phyloP scores from a whole-genome alignment of 2,888 invertebrate genomes.

The Polyommatus icarus region DNA sequence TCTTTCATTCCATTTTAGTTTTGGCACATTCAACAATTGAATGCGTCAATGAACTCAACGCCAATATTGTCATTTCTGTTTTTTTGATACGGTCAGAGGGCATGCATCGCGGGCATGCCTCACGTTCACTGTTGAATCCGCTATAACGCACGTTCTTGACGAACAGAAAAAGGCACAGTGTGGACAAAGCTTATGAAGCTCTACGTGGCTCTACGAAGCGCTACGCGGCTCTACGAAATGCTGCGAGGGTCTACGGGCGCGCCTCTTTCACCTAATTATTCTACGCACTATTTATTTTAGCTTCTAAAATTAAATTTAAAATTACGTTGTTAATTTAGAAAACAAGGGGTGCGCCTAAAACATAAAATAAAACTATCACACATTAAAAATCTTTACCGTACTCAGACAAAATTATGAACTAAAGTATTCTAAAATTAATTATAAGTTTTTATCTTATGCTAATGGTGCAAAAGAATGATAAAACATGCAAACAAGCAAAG shows the following conservation, averaged over 20 bases:
- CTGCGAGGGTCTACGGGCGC: slow-evolving; percentile 12
- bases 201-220: neutral
- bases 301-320: neutral
- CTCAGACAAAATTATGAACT: neutral
- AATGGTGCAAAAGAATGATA: slow-evolving; percentile 5
- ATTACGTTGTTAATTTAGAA: neutral
- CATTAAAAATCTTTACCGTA: neutral
- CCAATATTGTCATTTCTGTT: too few species aligned
- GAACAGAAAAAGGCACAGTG: too few species aligned
- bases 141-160: too few species aligned
- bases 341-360: neutral
- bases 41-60: too few species aligned
- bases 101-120: too few species aligned
- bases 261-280: neutral
- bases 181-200: too few species aligned
- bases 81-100: too few species aligned
- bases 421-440: neutral
- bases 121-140: too few species aligned
- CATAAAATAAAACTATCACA: neutral
- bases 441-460: neutral
- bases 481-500: slow-evolving; percentile 24
- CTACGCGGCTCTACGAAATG: slow-evolving; percentile 2
- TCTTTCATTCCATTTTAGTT: too few species aligned
- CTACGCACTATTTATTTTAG: slow-evolving; percentile 3
- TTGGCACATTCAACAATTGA: too few species aligned